Evolutionary conservation across 2,113 vertebrate genomes (phyloP).

Genomic region (Ariopsis seemanni): DNA sequence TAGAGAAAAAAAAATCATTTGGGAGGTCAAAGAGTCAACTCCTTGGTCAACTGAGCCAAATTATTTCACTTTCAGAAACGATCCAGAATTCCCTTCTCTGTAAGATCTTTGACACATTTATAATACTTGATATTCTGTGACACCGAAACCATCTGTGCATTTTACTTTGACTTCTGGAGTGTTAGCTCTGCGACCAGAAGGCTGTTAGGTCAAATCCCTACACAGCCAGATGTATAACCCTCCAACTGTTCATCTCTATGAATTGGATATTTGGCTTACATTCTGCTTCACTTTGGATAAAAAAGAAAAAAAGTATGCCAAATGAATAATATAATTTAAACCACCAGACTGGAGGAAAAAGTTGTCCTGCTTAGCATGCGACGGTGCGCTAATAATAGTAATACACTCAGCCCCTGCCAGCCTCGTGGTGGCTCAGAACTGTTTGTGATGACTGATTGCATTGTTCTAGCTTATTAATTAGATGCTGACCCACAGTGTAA

Average conservation of each 20-base stretch:
- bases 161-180: neutral
- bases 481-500: constrained; percentile 50
- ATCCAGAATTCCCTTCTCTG: neutral
- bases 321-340: neutral
- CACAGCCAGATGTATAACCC: neutral
- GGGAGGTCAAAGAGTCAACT: neutral
- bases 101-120: neutral
- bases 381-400: constrained; percentile 17
- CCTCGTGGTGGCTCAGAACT: constrained; percentile 4
- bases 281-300: constrained; percentile 1
- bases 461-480: constrained; percentile 54
- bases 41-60: neutral
- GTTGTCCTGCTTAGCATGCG: neutral
- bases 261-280: neutral
- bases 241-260: neutral
- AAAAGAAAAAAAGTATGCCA: neutral
- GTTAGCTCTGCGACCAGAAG: neutral
- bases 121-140: neutral
- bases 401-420: constrained; percentile 10
- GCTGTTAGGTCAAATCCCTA: constrained; percentile 8
- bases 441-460: constrained; percentile 50
- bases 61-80: neutral
- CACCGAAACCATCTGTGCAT: neutral
- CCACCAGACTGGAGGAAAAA: neutral
- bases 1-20: neutral